Evolutionary conservation across 2,113 vertebrate species (phyloP), one percentile per base, ranked within the genome.

Genomic region (Neotoma lepida): DNA sequence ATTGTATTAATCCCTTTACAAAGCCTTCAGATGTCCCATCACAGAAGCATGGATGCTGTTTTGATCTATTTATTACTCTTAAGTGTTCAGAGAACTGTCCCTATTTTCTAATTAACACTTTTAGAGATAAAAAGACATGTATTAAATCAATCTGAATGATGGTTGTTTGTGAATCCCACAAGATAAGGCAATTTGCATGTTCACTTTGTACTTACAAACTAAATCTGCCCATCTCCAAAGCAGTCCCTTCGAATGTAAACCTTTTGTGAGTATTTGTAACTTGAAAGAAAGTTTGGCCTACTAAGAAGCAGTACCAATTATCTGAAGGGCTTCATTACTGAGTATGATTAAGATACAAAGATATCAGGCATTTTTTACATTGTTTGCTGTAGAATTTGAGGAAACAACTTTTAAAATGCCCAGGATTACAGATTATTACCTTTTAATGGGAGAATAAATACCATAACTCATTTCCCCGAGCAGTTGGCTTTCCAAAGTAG

Each of bases 151-250:
- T 99, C 99, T 99, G 99, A 99, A 99, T 99, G 99, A 99, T 98
- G 99, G 98, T 99, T 99, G 99, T 99, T 99, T 99, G 99, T 99
- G 99, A 99, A 98, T 99, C 99, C 99, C 99, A 98, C 99, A 99
- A 99, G 99, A 99, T 99, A 99, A 99, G 99, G 98, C 98, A 98
- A 99, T 99, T 99, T 99, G 99, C 99, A 99, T 99, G 99, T 99
- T 99, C 99, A 99, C 99, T 99, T 99, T 98, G 99, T 99, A 98
- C 98, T 98, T 99, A 98, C 99, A 99, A 99, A 99, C 99, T 99
- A 99, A 99, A 99, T 99, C 99, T 98, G 98, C 98, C 98, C 98
- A 98, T 99, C 99, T 99, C 99, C 98, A 99, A 98, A 98, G 98
- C 98, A 98, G 98, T 98, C 98, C 98, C 99, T 99, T 98, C 99